Conservation (phyloP, 1,140 invertebrate species). For the Drosophila hydei region DNA sequence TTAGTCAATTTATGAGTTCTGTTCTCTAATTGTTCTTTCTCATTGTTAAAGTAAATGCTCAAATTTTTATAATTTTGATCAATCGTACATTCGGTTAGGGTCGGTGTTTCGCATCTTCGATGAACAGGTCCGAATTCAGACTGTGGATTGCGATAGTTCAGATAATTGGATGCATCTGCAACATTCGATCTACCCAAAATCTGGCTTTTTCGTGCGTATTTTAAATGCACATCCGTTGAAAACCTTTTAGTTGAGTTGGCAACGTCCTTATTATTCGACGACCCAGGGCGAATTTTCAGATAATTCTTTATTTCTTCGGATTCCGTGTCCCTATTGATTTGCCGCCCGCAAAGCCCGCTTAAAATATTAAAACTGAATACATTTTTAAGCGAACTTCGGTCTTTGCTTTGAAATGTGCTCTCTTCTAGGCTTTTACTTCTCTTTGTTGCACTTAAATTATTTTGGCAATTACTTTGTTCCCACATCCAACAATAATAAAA, state of each 20-base stretch:
- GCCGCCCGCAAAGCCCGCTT: slow-evolving; percentile 26
- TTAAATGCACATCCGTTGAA: background rate
- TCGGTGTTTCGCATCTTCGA: background rate
- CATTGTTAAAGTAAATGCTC: background rate
- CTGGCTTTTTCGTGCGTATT: background rate
- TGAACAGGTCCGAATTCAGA: background rate
- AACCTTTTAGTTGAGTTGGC: background rate
- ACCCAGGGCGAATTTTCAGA: background rate
- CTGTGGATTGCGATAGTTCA: background rate
- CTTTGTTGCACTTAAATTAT: slow-evolving; percentile 16
- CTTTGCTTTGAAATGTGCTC: slow-evolving; percentile 1
- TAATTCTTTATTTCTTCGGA: background rate
- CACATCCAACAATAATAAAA: slow-evolving; percentile 28
- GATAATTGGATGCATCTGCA: slow-evolving; percentile 1
- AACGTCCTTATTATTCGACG: background rate
- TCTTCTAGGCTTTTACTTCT: slow-evolving; percentile 37
- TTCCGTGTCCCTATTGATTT: background rate
- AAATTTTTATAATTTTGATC: slow-evolving; percentile 9
- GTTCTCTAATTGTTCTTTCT: background rate
- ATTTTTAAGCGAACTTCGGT: slow-evolving; percentile 17
- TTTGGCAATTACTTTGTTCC: slow-evolving; percentile 15
- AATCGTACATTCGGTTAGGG: background rate
- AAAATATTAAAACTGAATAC: slow-evolving; percentile 28
- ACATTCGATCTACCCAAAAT: background rate
- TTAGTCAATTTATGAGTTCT: slow-evolving; percentile 1